Conservation (phyloP, 2,113 vertebrate species). For the Chlorodrepanis virens region DNA sequence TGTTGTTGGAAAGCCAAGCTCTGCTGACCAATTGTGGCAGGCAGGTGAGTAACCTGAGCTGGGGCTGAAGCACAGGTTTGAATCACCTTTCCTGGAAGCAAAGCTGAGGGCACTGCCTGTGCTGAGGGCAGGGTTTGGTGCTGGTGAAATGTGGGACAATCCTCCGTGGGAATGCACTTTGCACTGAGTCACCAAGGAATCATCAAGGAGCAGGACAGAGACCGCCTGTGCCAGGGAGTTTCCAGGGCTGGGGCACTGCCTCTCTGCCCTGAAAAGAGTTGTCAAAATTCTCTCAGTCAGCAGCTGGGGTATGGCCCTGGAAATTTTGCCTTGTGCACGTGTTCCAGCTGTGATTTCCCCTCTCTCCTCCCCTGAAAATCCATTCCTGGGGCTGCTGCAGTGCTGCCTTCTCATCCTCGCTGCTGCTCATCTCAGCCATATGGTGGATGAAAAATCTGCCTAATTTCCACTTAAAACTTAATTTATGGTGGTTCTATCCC, state of each 20-base stretch:
- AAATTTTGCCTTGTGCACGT: not conserved
- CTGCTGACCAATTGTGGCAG: not conserved
- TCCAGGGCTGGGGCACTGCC: not conserved
- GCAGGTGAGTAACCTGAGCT: not conserved
- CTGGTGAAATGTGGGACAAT: not conserved
- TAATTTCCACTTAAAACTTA: not conserved
- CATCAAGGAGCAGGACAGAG: accelerated
- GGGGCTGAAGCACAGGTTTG: not conserved
- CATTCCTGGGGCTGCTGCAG: not conserved
- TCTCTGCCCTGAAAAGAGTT: not conserved
- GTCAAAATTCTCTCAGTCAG: not conserved
- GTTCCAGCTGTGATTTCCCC: not conserved
- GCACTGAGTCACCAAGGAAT: not conserved
- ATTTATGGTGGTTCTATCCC: not conserved
- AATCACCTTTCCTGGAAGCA: slow-evolving; percentile 9
- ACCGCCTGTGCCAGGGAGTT: not conserved
- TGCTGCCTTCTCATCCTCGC: not conserved
- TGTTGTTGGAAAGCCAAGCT: not conserved
- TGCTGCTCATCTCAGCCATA: not conserved
- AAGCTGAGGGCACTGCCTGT: not conserved
- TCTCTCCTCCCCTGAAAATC: not conserved
- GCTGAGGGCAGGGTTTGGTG: not conserved
- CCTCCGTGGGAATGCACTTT: accelerated
- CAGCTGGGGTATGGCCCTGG: not conserved
- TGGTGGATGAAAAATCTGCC: not conserved